Percentiles rank a stretch among this genome's conserved stretches.
phyloP scores from a whole-genome alignment of 2,888 invertebrate species.

The Drosophila subquinaria region DNA sequence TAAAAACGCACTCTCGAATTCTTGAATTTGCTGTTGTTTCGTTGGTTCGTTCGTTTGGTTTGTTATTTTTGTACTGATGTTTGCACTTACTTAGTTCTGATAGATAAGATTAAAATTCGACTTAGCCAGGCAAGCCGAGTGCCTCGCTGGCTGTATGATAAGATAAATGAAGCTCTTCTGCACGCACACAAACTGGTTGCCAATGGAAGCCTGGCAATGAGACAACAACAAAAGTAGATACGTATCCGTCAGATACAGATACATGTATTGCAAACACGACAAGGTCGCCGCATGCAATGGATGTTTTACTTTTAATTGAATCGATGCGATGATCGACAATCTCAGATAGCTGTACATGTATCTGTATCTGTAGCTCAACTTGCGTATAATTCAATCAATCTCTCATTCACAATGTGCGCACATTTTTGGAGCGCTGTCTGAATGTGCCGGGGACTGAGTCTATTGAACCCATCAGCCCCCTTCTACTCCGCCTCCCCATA shows the following conservation, averaged over 20 bases:
- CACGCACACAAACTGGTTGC: conserved; percentile 62
- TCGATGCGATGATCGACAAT: conserved; percentile 29
- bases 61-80: conserved; percentile 55
- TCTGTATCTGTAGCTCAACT: conserved; percentile 14
- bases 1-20: conserved; percentile 33
- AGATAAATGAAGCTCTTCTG: conserved; percentile 59
- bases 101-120: conserved; percentile 76
- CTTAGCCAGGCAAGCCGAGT: conserved; percentile 58
- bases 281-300: conserved; percentile 66
- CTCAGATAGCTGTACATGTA: conserved; percentile 11
- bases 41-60: conserved; percentile 28
- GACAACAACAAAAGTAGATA: conserved; percentile 33
- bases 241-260: conserved; percentile 41
- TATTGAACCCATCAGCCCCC: conserved; percentile 66
- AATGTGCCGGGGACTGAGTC: conserved; percentile 56
- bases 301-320: conserved; percentile 58
- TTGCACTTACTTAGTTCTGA: conserved; percentile 77
- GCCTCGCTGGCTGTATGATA: conserved; percentile 49
- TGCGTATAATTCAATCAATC: conserved; percentile 70
- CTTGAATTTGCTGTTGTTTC: conserved; percentile 44
- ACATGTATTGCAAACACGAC: conserved; percentile 50
- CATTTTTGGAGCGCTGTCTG: conserved; percentile 40
- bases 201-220: conserved; percentile 50
- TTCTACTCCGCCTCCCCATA: neutral
- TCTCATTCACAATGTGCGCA: conserved; percentile 32